A percentile compares a stretch with the other conserved stretches of the same genome.
These are phyloP conservation scores for Drosophila emarginata DNA, from an alignment of 2,888 invertebrate genomes.

Conservation along the genomic window DNA sequence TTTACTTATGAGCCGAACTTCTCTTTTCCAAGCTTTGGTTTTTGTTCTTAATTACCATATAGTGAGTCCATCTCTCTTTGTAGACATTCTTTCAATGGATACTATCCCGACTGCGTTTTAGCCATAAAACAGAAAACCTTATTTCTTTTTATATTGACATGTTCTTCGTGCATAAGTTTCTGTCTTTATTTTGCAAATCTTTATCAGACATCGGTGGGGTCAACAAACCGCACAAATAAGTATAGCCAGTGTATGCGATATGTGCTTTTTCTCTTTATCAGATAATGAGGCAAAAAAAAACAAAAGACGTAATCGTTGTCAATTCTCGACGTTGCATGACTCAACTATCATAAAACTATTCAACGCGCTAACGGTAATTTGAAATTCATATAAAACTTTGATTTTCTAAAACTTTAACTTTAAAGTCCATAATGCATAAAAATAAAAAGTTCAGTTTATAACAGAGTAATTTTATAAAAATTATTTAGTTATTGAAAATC, in stretches of 20 bases:
- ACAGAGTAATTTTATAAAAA: too few species aligned
- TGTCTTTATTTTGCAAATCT: constrained; percentile 56
- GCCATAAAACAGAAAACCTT: constrained; percentile 17
- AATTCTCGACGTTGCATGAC: constrained; percentile 35
- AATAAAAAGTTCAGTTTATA: too few species aligned
- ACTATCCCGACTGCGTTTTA: constrained; percentile 2
- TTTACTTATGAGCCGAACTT: constrained; percentile 63
- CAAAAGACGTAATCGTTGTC: constrained; percentile 24
- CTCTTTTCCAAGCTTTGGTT: not conserved
- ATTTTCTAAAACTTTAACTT: constrained; percentile 17
- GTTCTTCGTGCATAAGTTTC: constrained; percentile 67
- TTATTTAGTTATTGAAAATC: too few species aligned
- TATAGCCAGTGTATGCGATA: not conserved
- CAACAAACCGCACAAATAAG: constrained; percentile 59
- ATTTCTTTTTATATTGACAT: constrained; percentile 61
- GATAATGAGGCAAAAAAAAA: constrained; percentile 48
- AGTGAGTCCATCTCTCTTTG: constrained; percentile 24
- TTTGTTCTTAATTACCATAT: constrained; percentile 42
- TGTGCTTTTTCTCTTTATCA: constrained; percentile 47
- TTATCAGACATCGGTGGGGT: constrained; percentile 61
- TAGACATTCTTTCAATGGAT: not conserved
- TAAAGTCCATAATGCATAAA: too few species aligned
- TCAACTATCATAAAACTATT: constrained; percentile 61
- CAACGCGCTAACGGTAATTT: constrained; percentile 60
- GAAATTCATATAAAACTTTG: constrained; percentile 36